These are phyloP conservation scores for Peromyscus leucopus DNA, from an alignment of 2,113 vertebrate species.

Conservation along the genomic window DNA sequence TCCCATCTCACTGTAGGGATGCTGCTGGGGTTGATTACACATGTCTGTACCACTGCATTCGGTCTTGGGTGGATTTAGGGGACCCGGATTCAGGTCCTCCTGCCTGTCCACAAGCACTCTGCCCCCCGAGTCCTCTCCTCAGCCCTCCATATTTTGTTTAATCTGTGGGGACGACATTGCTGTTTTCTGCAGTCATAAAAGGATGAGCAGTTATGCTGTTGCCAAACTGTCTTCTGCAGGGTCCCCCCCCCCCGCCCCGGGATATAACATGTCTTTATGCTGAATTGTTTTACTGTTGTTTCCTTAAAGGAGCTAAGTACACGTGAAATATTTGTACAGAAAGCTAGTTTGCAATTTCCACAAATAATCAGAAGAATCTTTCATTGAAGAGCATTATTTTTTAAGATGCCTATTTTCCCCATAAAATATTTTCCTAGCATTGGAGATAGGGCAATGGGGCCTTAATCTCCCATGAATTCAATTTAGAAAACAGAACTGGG, in stretches of 20 bases:
- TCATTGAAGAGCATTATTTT: constrained; percentile 11
- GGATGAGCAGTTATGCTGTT: constrained; percentile 35
- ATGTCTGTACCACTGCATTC: background rate
- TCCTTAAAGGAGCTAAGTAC: constrained; percentile 44
- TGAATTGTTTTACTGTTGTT: constrained; percentile 63
- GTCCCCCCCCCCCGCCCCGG: background rate
- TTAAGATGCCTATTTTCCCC: background rate
- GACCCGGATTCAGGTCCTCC: background rate
- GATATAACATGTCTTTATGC: constrained; percentile 41
- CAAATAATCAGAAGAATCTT: constrained; percentile 12
- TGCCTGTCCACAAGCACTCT: background rate
- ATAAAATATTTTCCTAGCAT: constrained; percentile 17
- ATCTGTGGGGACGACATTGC: background rate
- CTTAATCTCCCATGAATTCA: constrained; percentile 1
- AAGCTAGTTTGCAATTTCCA: constrained; percentile 12
- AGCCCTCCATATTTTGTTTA: background rate
- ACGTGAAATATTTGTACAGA: background rate
- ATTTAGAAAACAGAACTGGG: constrained; percentile 7
- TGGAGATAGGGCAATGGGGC: background rate
- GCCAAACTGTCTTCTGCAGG: background rate
- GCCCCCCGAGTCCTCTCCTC: too few relatives aligned
- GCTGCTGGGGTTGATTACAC: background rate
- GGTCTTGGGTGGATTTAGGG: background rate
- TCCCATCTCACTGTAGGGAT: background rate
- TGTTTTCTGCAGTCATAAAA: background rate